Percentiles rank a stretch among this genome's conserved stretches.
Evolutionary conservation across 2,797 vertebrate genomes (phyloP).

Genomic region (Sebastes itinus): DNA sequence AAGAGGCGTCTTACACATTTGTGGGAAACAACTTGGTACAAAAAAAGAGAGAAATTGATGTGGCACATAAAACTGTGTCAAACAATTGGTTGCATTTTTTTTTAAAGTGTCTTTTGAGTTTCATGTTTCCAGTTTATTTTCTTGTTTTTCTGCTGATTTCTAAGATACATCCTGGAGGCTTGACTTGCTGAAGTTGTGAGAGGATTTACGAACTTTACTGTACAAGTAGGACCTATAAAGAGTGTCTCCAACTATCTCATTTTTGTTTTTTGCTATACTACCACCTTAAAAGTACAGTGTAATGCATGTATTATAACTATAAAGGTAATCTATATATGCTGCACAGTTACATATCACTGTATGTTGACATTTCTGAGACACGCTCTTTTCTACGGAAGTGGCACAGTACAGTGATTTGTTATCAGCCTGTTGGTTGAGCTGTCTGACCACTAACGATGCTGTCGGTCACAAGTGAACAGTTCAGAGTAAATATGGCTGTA

Average conservation of each 20-base stretch:
- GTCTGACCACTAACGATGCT: conserved; percentile 46
- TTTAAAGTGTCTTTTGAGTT: not conserved
- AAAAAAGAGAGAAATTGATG: not conserved
- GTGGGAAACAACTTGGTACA: not conserved
- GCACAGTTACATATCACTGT: conserved; percentile 15
- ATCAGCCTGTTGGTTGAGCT: conserved; percentile 53
- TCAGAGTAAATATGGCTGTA: conserved; percentile 13
- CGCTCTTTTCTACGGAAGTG: conserved; percentile 43
- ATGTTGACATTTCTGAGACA: conserved; percentile 54
- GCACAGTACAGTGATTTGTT: conserved; percentile 40
- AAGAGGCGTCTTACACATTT: not conserved
- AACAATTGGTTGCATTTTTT: not conserved
- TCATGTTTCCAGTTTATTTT: not conserved
- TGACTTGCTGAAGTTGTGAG: not conserved
- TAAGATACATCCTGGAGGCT: not conserved
- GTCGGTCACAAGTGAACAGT: conserved; percentile 35
- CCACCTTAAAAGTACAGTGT: not conserved
- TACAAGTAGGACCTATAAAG: not conserved
- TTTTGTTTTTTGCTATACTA: not conserved
- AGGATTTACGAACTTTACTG: not conserved
- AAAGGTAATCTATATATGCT: not conserved
- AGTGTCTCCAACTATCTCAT: not conserved
- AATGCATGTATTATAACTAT: not conserved
- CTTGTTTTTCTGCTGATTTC: not conserved
- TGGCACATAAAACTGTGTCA: not conserved